Evolutionary conservation across 2,888 invertebrate genomes (phyloP), one percentile per base, ranked within the genome.

Genomic region (Zaprionus obscuricornis): DNA sequence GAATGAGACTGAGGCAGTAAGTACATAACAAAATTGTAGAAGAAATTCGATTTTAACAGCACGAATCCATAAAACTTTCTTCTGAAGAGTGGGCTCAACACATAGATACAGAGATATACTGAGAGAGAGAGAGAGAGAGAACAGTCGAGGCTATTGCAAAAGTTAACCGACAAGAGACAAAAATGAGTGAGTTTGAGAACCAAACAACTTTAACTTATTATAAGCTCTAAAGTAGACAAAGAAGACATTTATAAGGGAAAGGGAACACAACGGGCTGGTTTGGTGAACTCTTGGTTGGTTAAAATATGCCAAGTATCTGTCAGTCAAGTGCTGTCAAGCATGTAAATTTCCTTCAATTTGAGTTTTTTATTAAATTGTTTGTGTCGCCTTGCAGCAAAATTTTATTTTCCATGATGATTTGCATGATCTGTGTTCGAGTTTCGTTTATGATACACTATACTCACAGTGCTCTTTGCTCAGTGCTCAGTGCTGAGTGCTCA

Each of bases 331-430:
- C 64, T 51, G 59, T 50, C 59, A 46, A 64, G 81, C 83, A 86
- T 81, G 79, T 82, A 82, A 74, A 81, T 85, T 86, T 85, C 43
- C 57, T 43, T 71, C 64, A 74, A 81, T 66, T 74, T 63, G 63
- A 67, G 79, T 52, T 45, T 86, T 82, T 85, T 85, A 86, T 81
- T 86, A 86, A 85, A 86, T 86, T 81, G 83, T 85, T 86, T 82
- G 74, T 66, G 71, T 81, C 82, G 66, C 59, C 49, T 62, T 33
- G 59, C 60, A 66, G 55, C 64, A 66, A 65, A 74, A n/a, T n/a
- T 85, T 82, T 71, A 77, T 85, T 85, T 74, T 85, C 59, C 78
- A 67, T 66, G 78, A 79, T 66, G 85, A 78, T 78, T 82, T 85
- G 71, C 83, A 82, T 77, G 71, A 68, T 78, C 74, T 59, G 42